Evolutionary conservation across 2,113 vertebrate species (phyloP).

Genomic region (Platycercus adscitus): DNA sequence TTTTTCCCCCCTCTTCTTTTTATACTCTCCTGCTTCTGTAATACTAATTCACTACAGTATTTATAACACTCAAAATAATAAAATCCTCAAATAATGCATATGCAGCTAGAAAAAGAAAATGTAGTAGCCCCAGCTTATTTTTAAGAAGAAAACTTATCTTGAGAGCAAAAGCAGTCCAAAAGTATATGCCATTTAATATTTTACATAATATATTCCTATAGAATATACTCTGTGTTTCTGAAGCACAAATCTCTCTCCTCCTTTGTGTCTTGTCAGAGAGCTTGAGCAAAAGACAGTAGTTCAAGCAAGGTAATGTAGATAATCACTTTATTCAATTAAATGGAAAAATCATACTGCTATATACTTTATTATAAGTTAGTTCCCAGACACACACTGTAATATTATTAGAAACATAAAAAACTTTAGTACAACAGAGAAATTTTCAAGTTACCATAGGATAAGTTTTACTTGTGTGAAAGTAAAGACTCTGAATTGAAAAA

Average conservation of each 20-base stretch:
- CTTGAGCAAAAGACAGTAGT: background rate
- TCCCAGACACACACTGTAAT: background rate
- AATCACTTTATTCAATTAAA: background rate
- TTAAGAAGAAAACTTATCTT: background rate
- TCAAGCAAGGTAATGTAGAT: background rate
- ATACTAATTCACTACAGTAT: background rate
- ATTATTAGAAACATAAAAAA: background rate
- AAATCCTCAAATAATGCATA: background rate
- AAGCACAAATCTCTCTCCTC: background rate
- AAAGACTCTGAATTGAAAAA: background rate
- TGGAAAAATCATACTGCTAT: background rate
- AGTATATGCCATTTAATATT: background rate
- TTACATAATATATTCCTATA: background rate
- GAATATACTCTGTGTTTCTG: background rate
- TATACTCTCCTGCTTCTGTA: background rate
- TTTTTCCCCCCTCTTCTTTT: background rate
- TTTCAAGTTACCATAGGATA: background rate
- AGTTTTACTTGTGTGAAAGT: background rate
- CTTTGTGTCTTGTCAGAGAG: background rate
- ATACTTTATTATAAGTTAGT: background rate
- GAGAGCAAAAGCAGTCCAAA: background rate
- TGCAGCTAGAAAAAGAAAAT: background rate
- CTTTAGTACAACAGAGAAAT: background rate
- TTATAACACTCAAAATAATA: background rate
- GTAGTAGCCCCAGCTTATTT: background rate